Evolutionary conservation across 2,888 invertebrate species (phyloP).

Genomic region (Lacanobia wlatinum): DNA sequence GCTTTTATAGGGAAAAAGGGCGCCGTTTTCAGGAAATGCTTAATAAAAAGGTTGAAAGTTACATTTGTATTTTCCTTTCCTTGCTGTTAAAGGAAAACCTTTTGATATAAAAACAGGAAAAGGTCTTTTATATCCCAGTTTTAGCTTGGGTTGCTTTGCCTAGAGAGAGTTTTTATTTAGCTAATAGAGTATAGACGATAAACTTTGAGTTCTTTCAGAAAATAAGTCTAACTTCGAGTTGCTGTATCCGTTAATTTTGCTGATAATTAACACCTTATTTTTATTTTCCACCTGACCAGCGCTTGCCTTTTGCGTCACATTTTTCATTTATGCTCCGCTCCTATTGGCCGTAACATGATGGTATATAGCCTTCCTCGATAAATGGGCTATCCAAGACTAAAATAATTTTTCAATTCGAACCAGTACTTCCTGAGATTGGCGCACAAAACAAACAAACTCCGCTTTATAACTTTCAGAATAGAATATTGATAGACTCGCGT

Average conservation of each 20-base stretch:
- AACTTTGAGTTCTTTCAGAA: neutral
- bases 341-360: too few relatives aligned
- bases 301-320: too few relatives aligned
- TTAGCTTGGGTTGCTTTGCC: neutral
- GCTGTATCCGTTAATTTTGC: neutral
- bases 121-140: slow-evolving; percentile 12
- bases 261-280: too few relatives aligned
- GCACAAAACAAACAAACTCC: too few relatives aligned
- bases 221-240: neutral
- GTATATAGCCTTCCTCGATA: too few relatives aligned
- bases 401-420: too few relatives aligned
- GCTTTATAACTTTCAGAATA: too few relatives aligned
- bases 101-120: slow-evolving; percentile 33
- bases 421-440: too few relatives aligned
- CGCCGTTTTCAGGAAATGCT: slow-evolving; percentile 44
- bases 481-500: too few relatives aligned
- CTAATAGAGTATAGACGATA: neutral
- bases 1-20: slow-evolving; percentile 61
- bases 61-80: slow-evolving; percentile 46
- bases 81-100: neutral
- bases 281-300: too few relatives aligned
- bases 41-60: slow-evolving; percentile 36
- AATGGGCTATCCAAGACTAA: too few relatives aligned
- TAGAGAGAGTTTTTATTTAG: neutral
- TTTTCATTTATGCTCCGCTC: too few relatives aligned